Conservation (phyloP, 2,113 vertebrate genomes). For the Erythrocebus patas region DNA sequence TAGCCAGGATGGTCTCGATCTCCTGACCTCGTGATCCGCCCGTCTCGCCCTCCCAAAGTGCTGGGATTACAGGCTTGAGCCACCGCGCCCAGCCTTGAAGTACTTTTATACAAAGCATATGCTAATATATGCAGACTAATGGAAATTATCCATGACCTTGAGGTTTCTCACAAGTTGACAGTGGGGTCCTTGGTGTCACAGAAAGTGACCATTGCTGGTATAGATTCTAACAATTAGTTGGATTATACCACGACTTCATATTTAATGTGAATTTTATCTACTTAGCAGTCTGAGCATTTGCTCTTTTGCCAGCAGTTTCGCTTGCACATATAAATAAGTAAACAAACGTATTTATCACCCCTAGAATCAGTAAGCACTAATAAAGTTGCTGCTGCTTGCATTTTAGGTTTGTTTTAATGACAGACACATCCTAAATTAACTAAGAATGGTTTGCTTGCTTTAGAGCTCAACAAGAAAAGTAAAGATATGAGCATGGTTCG, state of each 20-base stretch:
- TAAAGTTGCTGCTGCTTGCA: slow-evolving; percentile 80
- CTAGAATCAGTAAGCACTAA: slow-evolving; percentile 80
- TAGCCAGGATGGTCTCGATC: too few relatives aligned
- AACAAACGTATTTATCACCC: slow-evolving; percentile 84
- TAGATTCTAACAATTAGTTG: slow-evolving; percentile 69
- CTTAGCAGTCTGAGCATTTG: slow-evolving; percentile 75
- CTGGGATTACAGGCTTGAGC: too few relatives aligned
- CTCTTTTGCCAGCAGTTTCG: slow-evolving; percentile 76
- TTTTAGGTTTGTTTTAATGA: slow-evolving; percentile 75
- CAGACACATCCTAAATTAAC: slow-evolving; percentile 59
- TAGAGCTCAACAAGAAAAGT: slow-evolving; percentile 30
- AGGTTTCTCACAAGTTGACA: slow-evolving; percentile 18
- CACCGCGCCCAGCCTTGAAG: neutral
- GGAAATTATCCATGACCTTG: slow-evolving; percentile 67
- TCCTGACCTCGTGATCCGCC: too few relatives aligned
- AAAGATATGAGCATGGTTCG: neutral
- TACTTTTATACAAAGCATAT: slow-evolving; percentile 40
- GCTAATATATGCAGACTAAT: slow-evolving; percentile 72
- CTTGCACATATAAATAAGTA: slow-evolving; percentile 73
- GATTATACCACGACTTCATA: slow-evolving; percentile 71
- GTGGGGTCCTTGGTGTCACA: neutral
- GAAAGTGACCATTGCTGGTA: slow-evolving; percentile 1
- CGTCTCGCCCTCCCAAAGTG: too few relatives aligned
- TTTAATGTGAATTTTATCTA: slow-evolving; percentile 67
- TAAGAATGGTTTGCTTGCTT: slow-evolving; percentile 46